Conservation (phyloP, 2,888 invertebrate species). For the Drosophila niveifrons region DNA sequence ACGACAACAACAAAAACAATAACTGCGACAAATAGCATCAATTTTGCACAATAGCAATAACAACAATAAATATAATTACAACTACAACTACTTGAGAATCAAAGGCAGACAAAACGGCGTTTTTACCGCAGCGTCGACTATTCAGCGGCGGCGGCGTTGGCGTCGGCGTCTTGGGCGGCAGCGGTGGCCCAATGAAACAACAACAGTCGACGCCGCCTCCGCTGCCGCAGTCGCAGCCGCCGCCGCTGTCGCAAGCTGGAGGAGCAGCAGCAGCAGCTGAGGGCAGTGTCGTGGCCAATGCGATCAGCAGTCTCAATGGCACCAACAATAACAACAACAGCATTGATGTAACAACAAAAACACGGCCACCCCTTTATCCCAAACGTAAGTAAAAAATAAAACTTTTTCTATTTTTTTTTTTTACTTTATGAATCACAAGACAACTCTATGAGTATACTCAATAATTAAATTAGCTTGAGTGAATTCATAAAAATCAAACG, state of each 20-base stretch:
- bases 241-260: constrained; percentile 24
- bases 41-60: constrained; percentile 12
- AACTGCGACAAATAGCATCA: constrained; percentile 13
- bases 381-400: constrained; percentile 71
- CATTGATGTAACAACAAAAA: constrained; percentile 41
- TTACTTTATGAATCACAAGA: background rate
- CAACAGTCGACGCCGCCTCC: constrained; percentile 58
- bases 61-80: constrained; percentile 12
- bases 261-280: constrained; percentile 23
- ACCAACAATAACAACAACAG: constrained; percentile 35
- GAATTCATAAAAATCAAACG: background rate
- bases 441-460: constrained; percentile 1
- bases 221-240: constrained; percentile 43
- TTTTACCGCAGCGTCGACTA: constrained; percentile 76
- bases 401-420: constrained; percentile 1
- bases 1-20: background rate
- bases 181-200: constrained; percentile 45
- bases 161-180: constrained; percentile 43
- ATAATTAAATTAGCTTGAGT: background rate
- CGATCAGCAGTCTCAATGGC: constrained; percentile 55
- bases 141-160: constrained; percentile 66
- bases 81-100: constrained; percentile 20
- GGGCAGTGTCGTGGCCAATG: constrained; percentile 38
- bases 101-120: constrained; percentile 74
- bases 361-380: constrained; percentile 76